Conservation (phyloP, 1,140 invertebrate species). For the Lysiphlebus fabarum region DNA sequence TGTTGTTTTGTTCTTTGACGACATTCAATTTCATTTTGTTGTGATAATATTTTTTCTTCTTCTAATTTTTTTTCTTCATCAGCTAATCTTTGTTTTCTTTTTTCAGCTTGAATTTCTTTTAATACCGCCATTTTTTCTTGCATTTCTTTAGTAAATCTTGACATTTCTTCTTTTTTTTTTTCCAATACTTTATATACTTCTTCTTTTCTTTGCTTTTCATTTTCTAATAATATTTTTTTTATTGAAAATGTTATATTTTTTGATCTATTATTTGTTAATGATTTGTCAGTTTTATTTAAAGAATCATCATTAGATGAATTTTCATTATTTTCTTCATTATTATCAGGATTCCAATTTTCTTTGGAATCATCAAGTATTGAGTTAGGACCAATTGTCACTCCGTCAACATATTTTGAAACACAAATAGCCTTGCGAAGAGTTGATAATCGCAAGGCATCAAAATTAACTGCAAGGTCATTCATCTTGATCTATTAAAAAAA, state of each 20-base stretch:
- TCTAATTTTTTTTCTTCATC: constrained; percentile 30
- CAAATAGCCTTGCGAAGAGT: constrained; percentile 44
- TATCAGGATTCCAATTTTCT: neutral
- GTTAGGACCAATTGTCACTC: constrained; percentile 45
- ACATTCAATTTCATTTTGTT: constrained; percentile 42
- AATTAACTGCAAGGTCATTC: constrained; percentile 38
- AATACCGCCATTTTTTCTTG: constrained; percentile 40
- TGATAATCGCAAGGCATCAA: constrained; percentile 47
- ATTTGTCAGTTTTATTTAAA: neutral
- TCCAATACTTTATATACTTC: constrained; percentile 43
- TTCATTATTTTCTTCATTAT: constrained; percentile 19
- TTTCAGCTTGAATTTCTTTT: constrained; percentile 37
- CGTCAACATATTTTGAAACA: constrained; percentile 37
- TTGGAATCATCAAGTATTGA: constrained; percentile 13
- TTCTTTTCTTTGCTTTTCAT: constrained; percentile 42
- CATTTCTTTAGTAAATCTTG: constrained; percentile 41
- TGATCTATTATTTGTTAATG: constrained; percentile 25
- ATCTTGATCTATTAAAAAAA: constrained; percentile 21
- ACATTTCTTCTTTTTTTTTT: constrained; percentile 43
- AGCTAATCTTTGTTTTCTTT: constrained; percentile 43
- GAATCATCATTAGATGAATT: constrained; percentile 30
- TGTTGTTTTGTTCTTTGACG: constrained; percentile 49
- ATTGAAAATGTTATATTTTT: constrained; percentile 42
- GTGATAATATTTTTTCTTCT: constrained; percentile 34
- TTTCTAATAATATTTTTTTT: constrained; percentile 45